phyloP scores from a whole-genome alignment of 2,888 invertebrate genomes.

The Busseola fusca region DNA sequence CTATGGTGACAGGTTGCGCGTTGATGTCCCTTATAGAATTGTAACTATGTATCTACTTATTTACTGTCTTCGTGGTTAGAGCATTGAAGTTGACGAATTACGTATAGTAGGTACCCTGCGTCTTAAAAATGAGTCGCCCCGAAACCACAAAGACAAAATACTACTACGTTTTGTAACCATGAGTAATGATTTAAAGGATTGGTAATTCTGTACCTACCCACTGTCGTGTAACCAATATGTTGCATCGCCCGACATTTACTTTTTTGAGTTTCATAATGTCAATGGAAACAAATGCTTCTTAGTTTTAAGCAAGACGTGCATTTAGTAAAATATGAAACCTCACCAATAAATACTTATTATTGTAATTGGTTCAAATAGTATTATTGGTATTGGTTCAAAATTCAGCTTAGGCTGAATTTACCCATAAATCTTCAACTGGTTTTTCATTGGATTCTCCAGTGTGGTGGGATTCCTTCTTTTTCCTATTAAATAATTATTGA shows the following conservation, averaged over 20 bases:
- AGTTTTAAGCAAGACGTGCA: neutral
- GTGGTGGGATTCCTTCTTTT: neutral
- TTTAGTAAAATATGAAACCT: neutral
- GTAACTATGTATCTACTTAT: neutral
- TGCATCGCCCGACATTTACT: neutral
- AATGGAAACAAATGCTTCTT: neutral
- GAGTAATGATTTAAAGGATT: conserved; percentile 40
- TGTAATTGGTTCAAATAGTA: too few species aligned
- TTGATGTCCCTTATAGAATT: neutral
- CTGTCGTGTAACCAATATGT: conserved; percentile 5
- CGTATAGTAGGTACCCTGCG: neutral
- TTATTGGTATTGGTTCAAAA: too few species aligned
- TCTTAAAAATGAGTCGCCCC: conserved; percentile 11
- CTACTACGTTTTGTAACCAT: conserved; percentile 20
- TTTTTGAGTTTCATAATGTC: neutral
- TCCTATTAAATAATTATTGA: neutral
- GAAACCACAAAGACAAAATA: conserved; percentile 24
- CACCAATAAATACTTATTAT: too few species aligned
- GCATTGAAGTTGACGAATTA: neutral
- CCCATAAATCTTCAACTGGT: neutral
- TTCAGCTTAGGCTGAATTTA: neutral
- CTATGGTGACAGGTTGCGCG: neutral
- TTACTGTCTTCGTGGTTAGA: neutral
- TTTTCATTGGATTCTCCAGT: neutral
- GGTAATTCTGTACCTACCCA: conserved; percentile 5